A percentile compares a stretch with the other conserved stretches of the same genome.
Conservation (phyloP, 2,797 vertebrate species). For the Takifugu rubripes region DNA sequence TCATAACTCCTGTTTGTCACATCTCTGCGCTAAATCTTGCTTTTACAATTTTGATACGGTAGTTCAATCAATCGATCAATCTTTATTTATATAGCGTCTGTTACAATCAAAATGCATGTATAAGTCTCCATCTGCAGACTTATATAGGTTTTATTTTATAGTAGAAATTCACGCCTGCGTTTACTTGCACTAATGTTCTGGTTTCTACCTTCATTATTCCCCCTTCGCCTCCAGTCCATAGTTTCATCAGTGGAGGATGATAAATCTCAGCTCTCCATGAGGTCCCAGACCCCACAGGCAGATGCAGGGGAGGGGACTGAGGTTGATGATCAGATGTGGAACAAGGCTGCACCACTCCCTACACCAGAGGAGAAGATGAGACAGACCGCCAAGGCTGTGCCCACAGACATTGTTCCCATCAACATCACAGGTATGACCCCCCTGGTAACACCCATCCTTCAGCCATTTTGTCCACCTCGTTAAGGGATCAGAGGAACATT, state of each 20-base stretch:
- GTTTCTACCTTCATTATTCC: slow-evolving; percentile 19
- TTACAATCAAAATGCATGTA: too few relatives aligned
- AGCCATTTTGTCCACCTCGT: background rate
- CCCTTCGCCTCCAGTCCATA: slow-evolving; percentile 66
- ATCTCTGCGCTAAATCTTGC: slow-evolving; percentile 20
- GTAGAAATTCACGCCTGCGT: background rate
- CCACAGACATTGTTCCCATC: slow-evolving; percentile 88
- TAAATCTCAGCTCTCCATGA: slow-evolving; percentile 78
- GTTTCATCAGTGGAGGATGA: slow-evolving; percentile 73
- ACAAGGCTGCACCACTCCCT: slow-evolving; percentile 66
- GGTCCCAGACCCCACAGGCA: slow-evolving; percentile 77
- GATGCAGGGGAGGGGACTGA: slow-evolving; percentile 51
- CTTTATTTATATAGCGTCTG: too few relatives aligned
- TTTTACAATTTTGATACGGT: background rate
- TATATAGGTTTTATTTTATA: too few relatives aligned
- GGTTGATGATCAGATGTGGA: slow-evolving; percentile 68
- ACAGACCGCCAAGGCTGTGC: slow-evolving; percentile 86
- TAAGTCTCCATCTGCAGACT: too few relatives aligned
- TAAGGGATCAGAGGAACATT: too few relatives aligned
- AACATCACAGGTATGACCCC: slow-evolving; percentile 88
- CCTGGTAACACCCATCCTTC: background rate
- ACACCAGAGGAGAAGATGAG: slow-evolving; percentile 95
- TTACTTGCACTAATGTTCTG: background rate
- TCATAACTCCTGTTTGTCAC: slow-evolving; percentile 23
- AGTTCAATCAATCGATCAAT: slow-evolving; percentile 11